Base-by-base conservation (phyloP, 2,797 vertebrate species). In the Esox masquinongy region DNA sequence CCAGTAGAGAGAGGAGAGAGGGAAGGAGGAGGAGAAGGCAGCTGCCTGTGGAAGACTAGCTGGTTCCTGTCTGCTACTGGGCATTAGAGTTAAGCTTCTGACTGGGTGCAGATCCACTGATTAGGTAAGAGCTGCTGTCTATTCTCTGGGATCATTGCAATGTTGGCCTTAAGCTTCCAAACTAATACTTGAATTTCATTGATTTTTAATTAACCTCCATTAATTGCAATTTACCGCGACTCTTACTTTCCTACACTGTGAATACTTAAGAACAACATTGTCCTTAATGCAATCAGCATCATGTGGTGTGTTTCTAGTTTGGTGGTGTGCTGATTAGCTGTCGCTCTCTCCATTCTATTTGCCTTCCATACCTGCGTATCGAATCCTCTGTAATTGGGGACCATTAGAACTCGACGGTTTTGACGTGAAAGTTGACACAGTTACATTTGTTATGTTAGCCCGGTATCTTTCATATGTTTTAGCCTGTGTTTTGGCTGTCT, bases 101-200 rank as follows among this genome's bases (percentile, higher is more conserved):
- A 90, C 82, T 84, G 85, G 84, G 82, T 87, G 82, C 89, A 87
- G 86, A 91, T 88, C 91, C 79, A 87, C 89, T 87, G 87, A 84
- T 77, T 87, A 92, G 94, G 94, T 94, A 94, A 90, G 91, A 88
- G 76, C 85, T 84, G 68, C 56, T 82, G 68, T 47, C 43, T 47
- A 43, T 43, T 39, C 36, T 39, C 36, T 39, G 6, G 1, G 1
- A 0, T 47, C 9, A 47, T 1, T 47, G 43, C 43, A 47, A 7
- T 72, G 36, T 74, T 2, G 7, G 26, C 12, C 53, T 74, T 31
- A 56, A 19, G 26, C 26, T 51, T 71, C n/a, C n/a, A 3, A 34
- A 43, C 19, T 1, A 5, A 68, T 68, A 3, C 16, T 22, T 22
- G 31, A 12, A 11, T 68, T 68, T n/a, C 4, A 39, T 68, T 9